Conservation (phyloP, 2,113 vertebrate species). For the Ploceus nigricollis region DNA sequence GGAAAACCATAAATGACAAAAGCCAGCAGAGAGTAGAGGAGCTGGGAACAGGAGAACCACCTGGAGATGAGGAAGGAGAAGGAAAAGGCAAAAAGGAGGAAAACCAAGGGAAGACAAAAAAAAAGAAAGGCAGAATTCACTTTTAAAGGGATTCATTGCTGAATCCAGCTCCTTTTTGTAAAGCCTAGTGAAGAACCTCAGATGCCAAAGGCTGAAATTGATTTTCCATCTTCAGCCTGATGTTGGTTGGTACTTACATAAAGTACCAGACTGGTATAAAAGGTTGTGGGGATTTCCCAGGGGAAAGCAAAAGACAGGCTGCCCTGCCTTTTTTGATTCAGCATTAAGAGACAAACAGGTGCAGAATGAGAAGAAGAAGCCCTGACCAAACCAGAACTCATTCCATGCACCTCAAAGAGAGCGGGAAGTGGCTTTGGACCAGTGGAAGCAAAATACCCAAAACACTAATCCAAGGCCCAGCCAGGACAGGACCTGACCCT, state of each 20-base stretch:
- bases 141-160: background rate
- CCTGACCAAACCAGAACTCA: background rate
- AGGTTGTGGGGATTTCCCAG: background rate
- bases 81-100: background rate
- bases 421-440: rapidly evolving
- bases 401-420: too few relatives aligned
- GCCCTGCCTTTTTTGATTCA: background rate
- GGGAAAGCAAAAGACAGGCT: background rate
- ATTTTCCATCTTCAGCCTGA: background rate
- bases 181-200: background rate
- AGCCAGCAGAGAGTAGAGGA: background rate
- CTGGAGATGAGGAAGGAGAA: background rate
- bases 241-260: background rate
- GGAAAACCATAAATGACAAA: background rate
- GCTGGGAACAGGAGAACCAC: background rate
- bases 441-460: background rate
- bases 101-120: background rate
- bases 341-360: background rate
- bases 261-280: background rate
- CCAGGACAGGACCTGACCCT: too few relatives aligned
- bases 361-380: background rate
- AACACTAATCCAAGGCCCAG: background rate
- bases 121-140: background rate
- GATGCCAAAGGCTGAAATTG: background rate
- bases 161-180: background rate